A percentile compares a stretch with the other conserved stretches of the same genome.
These are phyloP conservation scores for Apocheima hispidaria DNA, from an alignment of 2,888 invertebrate species.

Conservation along the genomic window DNA sequence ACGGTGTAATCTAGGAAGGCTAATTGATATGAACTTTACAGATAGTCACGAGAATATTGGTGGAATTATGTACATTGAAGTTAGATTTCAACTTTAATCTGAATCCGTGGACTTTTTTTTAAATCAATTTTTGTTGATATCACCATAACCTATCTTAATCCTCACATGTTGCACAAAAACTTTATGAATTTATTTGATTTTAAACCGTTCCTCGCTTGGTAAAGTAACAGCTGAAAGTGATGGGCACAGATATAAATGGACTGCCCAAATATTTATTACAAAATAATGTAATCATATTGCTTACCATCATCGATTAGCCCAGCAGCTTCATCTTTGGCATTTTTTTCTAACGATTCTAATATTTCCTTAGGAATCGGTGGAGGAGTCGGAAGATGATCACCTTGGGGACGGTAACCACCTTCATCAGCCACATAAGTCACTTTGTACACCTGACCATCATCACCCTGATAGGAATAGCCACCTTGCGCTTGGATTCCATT, in stretches of 20 bases:
- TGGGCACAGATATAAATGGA: no score
- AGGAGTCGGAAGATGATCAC: conserved; percentile 74
- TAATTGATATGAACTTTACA: conserved; percentile 31
- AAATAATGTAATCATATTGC: conserved; percentile 39
- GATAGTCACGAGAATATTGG: conserved; percentile 18
- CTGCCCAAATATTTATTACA: no score
- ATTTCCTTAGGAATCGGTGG: conserved; percentile 75
- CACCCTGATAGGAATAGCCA: conserved; percentile 72
- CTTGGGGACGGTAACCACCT: conserved; percentile 69
- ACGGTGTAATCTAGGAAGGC: conserved; percentile 4
- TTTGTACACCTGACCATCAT: conserved; percentile 75
- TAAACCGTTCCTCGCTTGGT: no score
- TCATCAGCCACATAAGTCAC: conserved; percentile 75
- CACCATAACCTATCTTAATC: background rate
- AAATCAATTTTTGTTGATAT: background rate
- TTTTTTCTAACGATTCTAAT: conserved; percentile 69
- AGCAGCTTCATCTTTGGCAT: conserved; percentile 73
- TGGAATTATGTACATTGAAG: conserved; percentile 12
- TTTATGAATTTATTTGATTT: no score
- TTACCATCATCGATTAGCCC: conserved; percentile 76
- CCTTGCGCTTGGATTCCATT: conserved; percentile 72
- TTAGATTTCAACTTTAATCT: background rate
- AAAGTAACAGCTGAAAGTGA: no score
- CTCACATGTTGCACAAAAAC: no score
- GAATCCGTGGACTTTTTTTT: background rate